These are phyloP conservation scores for Drosophila rubida DNA, from an alignment of 2,888 invertebrate species.

Conservation along the genomic window DNA sequence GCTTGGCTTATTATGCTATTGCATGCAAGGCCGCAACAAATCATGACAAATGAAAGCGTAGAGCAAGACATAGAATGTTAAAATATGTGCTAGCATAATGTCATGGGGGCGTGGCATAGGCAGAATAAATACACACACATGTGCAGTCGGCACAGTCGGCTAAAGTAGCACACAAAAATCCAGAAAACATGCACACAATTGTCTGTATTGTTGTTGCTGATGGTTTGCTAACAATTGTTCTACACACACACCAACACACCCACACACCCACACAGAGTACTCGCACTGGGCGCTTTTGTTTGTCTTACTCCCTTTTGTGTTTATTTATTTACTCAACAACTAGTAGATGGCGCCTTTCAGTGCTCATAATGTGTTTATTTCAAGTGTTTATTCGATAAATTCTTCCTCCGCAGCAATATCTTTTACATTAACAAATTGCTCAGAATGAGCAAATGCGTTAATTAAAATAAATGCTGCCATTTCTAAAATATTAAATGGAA, in stretches of 20 bases:
- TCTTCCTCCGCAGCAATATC: conserved; percentile 8
- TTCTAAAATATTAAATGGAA: conserved; percentile 6
- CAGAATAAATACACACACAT: conserved; percentile 11
- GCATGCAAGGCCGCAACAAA: conserved; percentile 74
- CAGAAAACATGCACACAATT: conserved; percentile 46
- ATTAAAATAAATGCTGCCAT: conserved; percentile 25
- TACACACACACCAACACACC: conserved; percentile 19
- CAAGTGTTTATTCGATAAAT: conserved; percentile 67
- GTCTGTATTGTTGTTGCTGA: conserved; percentile 34
- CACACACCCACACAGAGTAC: conserved; percentile 6
- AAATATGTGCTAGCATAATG: conserved; percentile 12
- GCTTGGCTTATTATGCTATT: conserved; percentile 75
- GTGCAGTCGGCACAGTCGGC: neutral
- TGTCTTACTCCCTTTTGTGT: conserved; percentile 53
- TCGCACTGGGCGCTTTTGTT: conserved; percentile 52
- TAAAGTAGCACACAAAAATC: conserved; percentile 30
- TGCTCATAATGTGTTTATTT: conserved; percentile 69
- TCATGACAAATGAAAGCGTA: conserved; percentile 68
- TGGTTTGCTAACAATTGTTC: conserved; percentile 47
- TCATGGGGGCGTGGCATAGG: conserved; percentile 17
- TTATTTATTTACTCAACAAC: conserved; percentile 70
- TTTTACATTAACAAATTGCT: conserved; percentile 22
- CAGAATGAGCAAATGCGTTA: conserved; percentile 8
- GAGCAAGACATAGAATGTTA: conserved; percentile 27
- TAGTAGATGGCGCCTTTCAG: conserved; percentile 23